Evolutionary conservation across 2,113 vertebrate genomes (phyloP).

Genomic region (Neomonachus schauinslandi): DNA sequence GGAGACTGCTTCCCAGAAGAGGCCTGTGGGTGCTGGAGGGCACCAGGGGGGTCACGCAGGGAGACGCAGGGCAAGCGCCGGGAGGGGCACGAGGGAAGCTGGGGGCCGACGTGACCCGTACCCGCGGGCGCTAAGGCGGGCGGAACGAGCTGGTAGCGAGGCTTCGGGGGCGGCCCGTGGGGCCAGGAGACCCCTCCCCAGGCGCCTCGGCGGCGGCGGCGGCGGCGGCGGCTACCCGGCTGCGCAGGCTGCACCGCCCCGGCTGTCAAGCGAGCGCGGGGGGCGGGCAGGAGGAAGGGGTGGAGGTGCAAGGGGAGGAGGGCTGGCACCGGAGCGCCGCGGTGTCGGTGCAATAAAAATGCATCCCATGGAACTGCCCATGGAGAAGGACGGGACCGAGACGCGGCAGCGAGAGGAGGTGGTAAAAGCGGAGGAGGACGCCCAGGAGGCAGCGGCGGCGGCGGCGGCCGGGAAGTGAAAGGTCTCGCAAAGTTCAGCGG

Average conservation of each 20-base stretch:
- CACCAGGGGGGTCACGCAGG: slow-evolving; percentile 49
- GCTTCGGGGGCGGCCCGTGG: background rate
- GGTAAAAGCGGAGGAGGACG: slow-evolving; percentile 56
- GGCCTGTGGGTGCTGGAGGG: slow-evolving; percentile 70
- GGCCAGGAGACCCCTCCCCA: background rate
- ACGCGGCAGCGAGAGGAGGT: slow-evolving; percentile 51
- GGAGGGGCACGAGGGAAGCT: background rate
- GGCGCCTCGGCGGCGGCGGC: background rate
- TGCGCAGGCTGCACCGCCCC: slow-evolving; percentile 49
- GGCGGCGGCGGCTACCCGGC: slow-evolving; percentile 6
- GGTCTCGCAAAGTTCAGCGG: slow-evolving; percentile 72
- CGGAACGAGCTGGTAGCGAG: background rate
- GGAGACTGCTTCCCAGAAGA: slow-evolving; percentile 60
- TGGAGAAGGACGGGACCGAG: slow-evolving; percentile 70
- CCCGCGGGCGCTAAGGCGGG: background rate
- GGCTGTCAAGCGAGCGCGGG: slow-evolving; percentile 66
- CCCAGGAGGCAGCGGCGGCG: slow-evolving; percentile 54
- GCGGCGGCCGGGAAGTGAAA: slow-evolving; percentile 75
- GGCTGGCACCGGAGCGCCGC: slow-evolving; percentile 81
- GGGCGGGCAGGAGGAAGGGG: slow-evolving; percentile 58
- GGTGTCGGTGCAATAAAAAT: slow-evolving; percentile 81
- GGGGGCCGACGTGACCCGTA: background rate
- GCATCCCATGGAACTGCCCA: slow-evolving; percentile 80
- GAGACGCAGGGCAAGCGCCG: background rate
- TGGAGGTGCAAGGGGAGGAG: slow-evolving; percentile 71